These are phyloP conservation scores for Ethmia dodecea DNA, from an alignment of 2,888 invertebrate species.

Conservation along the genomic window DNA sequence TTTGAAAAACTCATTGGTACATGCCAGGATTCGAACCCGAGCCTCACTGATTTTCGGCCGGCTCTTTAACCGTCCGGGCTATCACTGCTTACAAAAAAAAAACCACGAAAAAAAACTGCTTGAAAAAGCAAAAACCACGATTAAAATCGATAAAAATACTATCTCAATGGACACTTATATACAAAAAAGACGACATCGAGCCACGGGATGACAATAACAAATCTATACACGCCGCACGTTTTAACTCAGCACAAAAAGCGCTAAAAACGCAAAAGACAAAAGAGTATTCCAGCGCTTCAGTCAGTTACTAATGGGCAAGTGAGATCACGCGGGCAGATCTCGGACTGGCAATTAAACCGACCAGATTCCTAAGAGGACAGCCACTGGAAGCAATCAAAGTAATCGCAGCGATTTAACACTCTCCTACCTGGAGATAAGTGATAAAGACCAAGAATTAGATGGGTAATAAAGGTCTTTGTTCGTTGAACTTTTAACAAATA, in stretches of 20 bases:
- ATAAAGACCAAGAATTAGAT: too few relatives aligned
- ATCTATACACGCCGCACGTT: conserved; percentile 37
- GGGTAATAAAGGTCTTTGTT: not conserved
- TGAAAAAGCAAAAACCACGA: too few relatives aligned
- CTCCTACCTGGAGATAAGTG: conserved; percentile 50
- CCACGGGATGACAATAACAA: conserved; percentile 29
- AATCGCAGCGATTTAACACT: conserved; percentile 71
- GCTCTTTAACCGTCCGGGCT: too few relatives aligned
- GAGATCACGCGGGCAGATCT: conserved; percentile 35
- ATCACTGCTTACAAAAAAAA: too few relatives aligned
- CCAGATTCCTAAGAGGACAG: conserved; percentile 49
- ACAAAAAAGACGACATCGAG: too few relatives aligned
- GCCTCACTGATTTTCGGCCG: too few relatives aligned
- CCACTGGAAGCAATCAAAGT: conserved; percentile 55
- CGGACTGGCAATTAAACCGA: conserved; percentile 51
- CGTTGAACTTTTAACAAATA: too few relatives aligned
- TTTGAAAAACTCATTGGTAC: too few relatives aligned
- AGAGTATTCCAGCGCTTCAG: conserved; percentile 38
- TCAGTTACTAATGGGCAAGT: conserved; percentile 58
- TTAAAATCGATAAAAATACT: too few relatives aligned
- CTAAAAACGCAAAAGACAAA: conserved; percentile 47
- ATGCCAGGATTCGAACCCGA: too few relatives aligned
- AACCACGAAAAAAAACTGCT: too few relatives aligned
- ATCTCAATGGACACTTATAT: too few relatives aligned
- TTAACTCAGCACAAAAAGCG: conserved; percentile 31